Base-by-base conservation (phyloP, 2,797 vertebrate genomes). In the Phoeniculus purpureus region DNA sequence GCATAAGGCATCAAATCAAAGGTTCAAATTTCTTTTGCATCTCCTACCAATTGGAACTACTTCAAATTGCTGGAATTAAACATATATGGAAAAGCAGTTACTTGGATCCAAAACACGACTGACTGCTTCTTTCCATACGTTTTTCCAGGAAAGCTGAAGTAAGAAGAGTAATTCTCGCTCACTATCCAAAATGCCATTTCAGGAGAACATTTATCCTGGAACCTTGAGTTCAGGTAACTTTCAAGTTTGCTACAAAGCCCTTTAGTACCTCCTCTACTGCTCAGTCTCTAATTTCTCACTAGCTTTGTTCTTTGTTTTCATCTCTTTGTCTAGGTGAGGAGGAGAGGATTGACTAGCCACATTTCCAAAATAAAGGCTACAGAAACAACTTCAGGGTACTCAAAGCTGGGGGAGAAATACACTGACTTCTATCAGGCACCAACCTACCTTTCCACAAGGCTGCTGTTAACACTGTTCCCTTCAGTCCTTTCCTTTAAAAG, bases 21-120 rank as follows among this genome's bases (percentile, higher is more conserved):
- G n/a, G 15, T 55, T 61, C 68, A 43, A 55, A 67, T 79, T 89
- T 82, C 21, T 61, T 73, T 85, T 72, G 31, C 59, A 59, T 56
- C 40, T 87, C 19, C 15, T 70, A 86, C 62, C 45, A 93, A 90
- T 34, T 31, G 27, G 27, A 80, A 74, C 74, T 68, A 54, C 73
- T 92, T 75, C 21, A 80, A 74, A 86, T 52, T 59, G n/a, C 47
- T 92, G 48, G 19, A 61, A 89, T 74, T 64, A 92, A 92, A 74
- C 0, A 1, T 81, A 43, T 37, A 56, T 67, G 22, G 68, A 88
- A 93, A 84, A 66, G 14, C 32, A 92, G 27, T 61, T 77, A 75
- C 43, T 87, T 89, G 52, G 47, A 82, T 80, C 17, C 47, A 72
- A 90, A 92, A 71, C n/a, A 74, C 10, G 29, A 45, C 43, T 29